Base-by-base conservation (phyloP, 2,888 invertebrate genomes). In the Pecten maximus region DNA sequence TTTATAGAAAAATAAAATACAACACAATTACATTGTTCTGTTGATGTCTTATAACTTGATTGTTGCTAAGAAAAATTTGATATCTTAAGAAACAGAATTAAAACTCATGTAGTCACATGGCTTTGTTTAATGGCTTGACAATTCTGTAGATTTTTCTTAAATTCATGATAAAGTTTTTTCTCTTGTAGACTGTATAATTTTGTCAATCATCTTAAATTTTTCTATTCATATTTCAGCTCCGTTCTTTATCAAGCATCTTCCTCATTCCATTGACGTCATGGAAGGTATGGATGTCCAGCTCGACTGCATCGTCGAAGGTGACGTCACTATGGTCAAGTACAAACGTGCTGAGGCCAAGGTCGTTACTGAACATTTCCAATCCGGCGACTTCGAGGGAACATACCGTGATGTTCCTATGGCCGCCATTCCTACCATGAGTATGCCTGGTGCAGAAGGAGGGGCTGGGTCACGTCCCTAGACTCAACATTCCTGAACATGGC, bases 241-340 rank as follows among this genome's bases (percentile, higher is more conserved):
- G 89, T 95, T 95, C 95, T 96, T 96, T 93, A 94, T 95, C 93
- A 95, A 95, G 88, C 95, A 95, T 88, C 93, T 96, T 86, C 95
- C 96, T 40, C 94, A 92, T 15, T 94, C 95, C 87, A 94, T 96
- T 44, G 96, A 96, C 88, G 95, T 95, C 48, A 95, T 95, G 94
- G 95, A 95, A 90, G 96, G 96, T 39, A 94, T 94, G 87, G 95
- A 96, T 90, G 93, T 96, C 40, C 94, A 95, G 88, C 94, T 96
- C 89, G 95, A 95, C 91, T 99, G 99, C 96, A 98, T 98, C 97
- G 98, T 99, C 39, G 98, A 98, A 90, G 97, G 94, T n/a, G 94
- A 94, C 40, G 92, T 95, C 15, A 94, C 95, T 87, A 92, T 95
- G 48, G 92, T 95, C 35, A 94, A 94, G 93, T 93, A 94, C 87